These are phyloP conservation scores for Pachydiplax longipennis DNA, from an alignment of 2,888 invertebrate genomes.

Conservation along the genomic window DNA sequence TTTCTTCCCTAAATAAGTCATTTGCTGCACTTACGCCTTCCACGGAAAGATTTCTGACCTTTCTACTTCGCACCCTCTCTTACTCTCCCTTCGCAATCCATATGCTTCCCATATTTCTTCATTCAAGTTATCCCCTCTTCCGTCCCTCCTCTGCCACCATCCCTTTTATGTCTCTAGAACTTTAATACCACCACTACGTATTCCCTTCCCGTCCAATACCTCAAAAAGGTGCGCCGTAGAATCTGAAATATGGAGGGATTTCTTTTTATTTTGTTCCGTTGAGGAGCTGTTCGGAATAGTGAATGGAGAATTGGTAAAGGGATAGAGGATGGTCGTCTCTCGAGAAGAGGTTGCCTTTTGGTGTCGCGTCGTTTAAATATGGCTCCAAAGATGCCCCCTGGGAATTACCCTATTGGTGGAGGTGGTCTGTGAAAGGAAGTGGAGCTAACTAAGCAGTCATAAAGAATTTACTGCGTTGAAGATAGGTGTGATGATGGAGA, in stretches of 20 bases:
- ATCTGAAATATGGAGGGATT: slow-evolving; percentile 25
- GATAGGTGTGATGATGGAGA: background rate
- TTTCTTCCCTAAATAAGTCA: slow-evolving; percentile 37
- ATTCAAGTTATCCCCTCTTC: background rate
- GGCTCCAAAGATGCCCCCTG: background rate
- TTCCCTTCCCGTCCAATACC: slow-evolving; percentile 29
- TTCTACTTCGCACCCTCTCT: background rate
- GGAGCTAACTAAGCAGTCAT: background rate
- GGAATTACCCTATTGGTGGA: background rate
- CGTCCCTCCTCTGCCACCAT: background rate
- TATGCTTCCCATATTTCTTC: background rate
- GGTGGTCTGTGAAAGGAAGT: background rate
- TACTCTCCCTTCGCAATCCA: background rate
- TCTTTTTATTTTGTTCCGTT: background rate
- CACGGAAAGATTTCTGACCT: background rate
- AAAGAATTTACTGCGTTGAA: background rate
- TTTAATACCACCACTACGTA: slow-evolving; percentile 7
- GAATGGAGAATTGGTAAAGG: background rate
- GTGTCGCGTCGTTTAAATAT: background rate
- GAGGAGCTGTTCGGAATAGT: background rate
- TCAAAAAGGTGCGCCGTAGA: slow-evolving; percentile 26
- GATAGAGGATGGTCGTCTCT: background rate
- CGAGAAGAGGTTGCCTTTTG: background rate
- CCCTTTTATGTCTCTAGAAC: slow-evolving; percentile 20
- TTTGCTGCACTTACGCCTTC: background rate